Evolutionary conservation across 1,140 invertebrate species (phyloP), one percentile per base, ranked within the genome.

Genomic region (Onthophagus taurus): DNA sequence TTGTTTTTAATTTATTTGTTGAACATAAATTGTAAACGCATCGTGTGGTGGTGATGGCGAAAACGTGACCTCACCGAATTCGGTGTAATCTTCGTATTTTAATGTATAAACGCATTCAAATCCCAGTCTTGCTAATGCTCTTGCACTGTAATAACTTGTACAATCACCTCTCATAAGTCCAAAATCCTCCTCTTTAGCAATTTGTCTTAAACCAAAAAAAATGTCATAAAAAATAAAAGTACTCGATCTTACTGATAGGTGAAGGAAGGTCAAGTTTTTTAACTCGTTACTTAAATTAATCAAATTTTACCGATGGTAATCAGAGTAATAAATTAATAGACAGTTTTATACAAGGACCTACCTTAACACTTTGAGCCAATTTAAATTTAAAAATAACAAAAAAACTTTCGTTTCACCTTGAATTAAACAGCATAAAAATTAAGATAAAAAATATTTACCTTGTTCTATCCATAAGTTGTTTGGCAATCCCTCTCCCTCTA

Each of bases 101-200:
- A 80, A 53, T 18, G 67, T 67, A 53, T 78, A 83, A 30, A 81
- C 69, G 45, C 69, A 69, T 21, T 77, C 71, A 57, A 82, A 83
- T 8, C 80, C 80, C 7, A 80, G 57, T 44, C 74, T 72, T 45
- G 75, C 72, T 38, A 83, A 76, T 0, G 81, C 72, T 55, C 74
- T 74, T 0, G 79, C 80, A 5, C 82, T 83, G 58, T 72, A 85
- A 33, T 72, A 67, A 42, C 81, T 84, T 4, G 80, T 77, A 42
- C 81, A 83, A 47, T 80, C 72, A 0, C 70, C 71, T 26, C 72
- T 63, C 12, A 72, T 56, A 23, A 75, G 51, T 26, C 70, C 66
- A 47, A 75, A 73, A 3, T 67, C 68, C 37, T 66, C 57, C 41
- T 74, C 63, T 38, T 57, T 58, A 1, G 69, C 72, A 3, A 75